Conservation (phyloP, 2,888 invertebrate species). For the Mesorhabditis belari region DNA sequence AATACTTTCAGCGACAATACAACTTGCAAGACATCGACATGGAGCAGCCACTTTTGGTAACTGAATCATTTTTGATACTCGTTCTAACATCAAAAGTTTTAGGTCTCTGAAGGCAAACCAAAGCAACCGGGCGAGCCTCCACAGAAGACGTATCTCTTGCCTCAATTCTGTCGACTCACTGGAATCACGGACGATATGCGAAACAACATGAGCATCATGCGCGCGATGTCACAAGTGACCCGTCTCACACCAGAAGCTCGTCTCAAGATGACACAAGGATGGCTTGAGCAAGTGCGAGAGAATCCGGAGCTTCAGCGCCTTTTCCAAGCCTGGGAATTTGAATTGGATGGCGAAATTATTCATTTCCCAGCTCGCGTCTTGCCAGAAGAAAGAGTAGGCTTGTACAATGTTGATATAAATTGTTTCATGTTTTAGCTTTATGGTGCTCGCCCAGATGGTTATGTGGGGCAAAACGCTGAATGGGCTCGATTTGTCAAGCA, state of each 20-base stretch:
- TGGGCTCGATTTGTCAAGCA: slow-evolving; percentile 25
- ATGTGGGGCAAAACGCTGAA: slow-evolving; percentile 20
- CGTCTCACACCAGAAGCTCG: slow-evolving; percentile 74
- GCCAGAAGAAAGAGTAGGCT: slow-evolving; percentile 61
- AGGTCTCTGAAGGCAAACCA: slow-evolving; percentile 38
- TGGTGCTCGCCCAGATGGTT: slow-evolving; percentile 55
- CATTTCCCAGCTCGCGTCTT: slow-evolving; percentile 42
- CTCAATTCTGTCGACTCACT: slow-evolving; percentile 80
- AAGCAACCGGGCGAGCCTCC: slow-evolving; percentile 37
- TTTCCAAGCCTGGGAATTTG: slow-evolving; percentile 74
- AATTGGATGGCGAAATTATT: slow-evolving; percentile 49
- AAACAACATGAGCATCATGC: slow-evolving; percentile 69
- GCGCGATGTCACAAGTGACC: slow-evolving; percentile 71
- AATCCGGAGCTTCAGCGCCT: slow-evolving; percentile 57
- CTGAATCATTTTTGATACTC: too few species aligned
- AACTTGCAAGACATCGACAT: slow-evolving; percentile 69
- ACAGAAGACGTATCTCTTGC: slow-evolving; percentile 64
- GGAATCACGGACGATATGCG: slow-evolving; percentile 80
- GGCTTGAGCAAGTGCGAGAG: slow-evolving; percentile 57
- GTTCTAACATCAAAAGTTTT: slow-evolving; percentile 1
- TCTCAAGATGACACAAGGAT: slow-evolving; percentile 63
- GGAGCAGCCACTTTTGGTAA: slow-evolving; percentile 56
- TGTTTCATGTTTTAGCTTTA: neutral
- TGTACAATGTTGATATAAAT: neutral
- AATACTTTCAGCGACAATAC: slow-evolving; percentile 76